phyloP scores from a whole-genome alignment of 30 jellyfish, hydroid and myxozoan species.

The Hydractinia echinata region DNA sequence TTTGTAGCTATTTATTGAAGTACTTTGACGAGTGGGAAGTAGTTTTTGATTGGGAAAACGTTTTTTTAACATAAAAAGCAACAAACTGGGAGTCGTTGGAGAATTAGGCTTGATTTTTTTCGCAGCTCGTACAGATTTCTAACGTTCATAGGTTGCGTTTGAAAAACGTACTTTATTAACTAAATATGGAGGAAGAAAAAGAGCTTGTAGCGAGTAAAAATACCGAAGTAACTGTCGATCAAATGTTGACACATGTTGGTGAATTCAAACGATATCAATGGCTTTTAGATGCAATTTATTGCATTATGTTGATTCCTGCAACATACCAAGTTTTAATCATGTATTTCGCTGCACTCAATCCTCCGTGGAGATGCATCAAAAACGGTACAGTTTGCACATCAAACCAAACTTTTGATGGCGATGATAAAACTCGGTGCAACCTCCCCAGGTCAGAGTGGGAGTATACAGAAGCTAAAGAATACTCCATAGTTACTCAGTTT shows the following conservation, averaged over 20 bases:
- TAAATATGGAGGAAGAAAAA: background rate
- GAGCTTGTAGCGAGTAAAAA: background rate
- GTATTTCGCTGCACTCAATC: conserved; percentile 68
- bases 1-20: no score
- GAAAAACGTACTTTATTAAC: background rate
- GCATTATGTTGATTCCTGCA: conserved; percentile 53
- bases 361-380: conserved; percentile 65
- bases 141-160: no score
- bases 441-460: conserved; percentile 61
- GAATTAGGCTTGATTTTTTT: no score
- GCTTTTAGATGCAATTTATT: conserved; percentile 36
- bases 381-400: conserved; percentile 56
- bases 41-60: no score
- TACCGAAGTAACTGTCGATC: conserved; percentile 11
- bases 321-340: conserved; percentile 54
- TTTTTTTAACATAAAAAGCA: no score
- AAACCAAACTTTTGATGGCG: conserved; percentile 20
- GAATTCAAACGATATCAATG: conserved; percentile 59
- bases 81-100: no score
- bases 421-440: conserved; percentile 1
- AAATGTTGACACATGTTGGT: conserved; percentile 50
- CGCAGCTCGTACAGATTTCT: no score
- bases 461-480: conserved; percentile 27
- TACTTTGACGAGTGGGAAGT: no score
- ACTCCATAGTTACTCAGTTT: conserved; percentile 45